Evolutionary conservation across 2,113 vertebrate genomes (phyloP), one percentile per base, ranked within the genome.

Genomic region (Microcebus murinus): DNA sequence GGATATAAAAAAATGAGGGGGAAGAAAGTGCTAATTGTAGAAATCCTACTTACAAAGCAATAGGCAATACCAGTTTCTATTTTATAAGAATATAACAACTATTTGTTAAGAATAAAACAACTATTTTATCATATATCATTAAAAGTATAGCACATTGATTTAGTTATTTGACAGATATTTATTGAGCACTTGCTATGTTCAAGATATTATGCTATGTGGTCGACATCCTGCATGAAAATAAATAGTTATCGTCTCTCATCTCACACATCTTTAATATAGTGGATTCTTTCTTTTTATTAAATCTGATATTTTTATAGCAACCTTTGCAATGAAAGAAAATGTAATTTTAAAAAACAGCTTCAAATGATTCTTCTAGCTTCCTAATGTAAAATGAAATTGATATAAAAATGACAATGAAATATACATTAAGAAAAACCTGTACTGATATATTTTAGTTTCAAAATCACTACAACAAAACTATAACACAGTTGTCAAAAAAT

Each of bases 401-500:
- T 65, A 10, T 31, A 67, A 94, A 96, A 61, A 93, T 50, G 17
- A 70, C 63, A 96, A 92, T 74, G 25, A 70, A 70, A 63, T 84
- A 65, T 34, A 83, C 34, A 90, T 50, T 90, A 92, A 79, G 3
- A 94, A 91, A 17, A 93, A 85, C 3, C 20, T 71, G 9, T 52
- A 76, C 27, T 61, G 13, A 67, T 71, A 63, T 21, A 95, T 29
- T 91, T 87, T 68, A 68, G 2, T 76, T 89, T 95, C 34, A 95
- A 88, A 96, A 80, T 82, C 55, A 80, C 48, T 80, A 52, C 17
- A 87, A 79, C 1, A 82, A 67, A 80, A 73, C 4, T 48, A 13
- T 80, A 94, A 68, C 83, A 83, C 6, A 67, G 6, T 80, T 90
- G 55, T 94, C 76, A 88, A 23, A 96, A 95, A 94, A 70, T 55